Conservation (phyloP, 2,113 vertebrate species). For the Xiphorhynchus elegans region DNA sequence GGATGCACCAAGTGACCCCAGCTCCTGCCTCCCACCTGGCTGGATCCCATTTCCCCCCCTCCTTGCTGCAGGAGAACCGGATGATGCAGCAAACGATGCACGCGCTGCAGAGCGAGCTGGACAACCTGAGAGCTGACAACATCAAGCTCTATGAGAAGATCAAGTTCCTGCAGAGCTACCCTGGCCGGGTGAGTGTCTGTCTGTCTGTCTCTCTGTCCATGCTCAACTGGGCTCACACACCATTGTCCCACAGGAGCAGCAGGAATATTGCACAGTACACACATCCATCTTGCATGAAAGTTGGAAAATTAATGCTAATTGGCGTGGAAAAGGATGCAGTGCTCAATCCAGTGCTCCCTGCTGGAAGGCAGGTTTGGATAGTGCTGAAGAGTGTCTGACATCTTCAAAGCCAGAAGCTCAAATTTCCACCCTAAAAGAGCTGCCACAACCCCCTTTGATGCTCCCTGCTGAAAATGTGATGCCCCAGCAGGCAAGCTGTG, state of each 20-base stretch:
- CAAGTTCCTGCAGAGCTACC: constrained; percentile 97
- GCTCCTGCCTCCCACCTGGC: rapidly evolving
- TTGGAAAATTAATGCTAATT: rapidly evolving
- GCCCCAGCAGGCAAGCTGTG: not conserved
- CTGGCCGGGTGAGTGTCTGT: constrained; percentile 80
- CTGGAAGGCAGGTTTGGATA: not conserved
- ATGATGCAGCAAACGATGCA: constrained; percentile 92
- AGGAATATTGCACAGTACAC: not conserved
- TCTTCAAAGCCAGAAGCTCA: not conserved
- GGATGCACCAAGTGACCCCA: not conserved
- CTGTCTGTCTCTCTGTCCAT: not conserved
- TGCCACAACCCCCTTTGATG: not conserved
- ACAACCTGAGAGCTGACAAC: constrained; percentile 95
- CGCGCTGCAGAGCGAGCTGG: constrained; percentile 92
- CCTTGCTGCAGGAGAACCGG: constrained; percentile 81
- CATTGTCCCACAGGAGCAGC: not conserved
- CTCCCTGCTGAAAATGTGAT: not conserved
- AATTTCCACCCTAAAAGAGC: not conserved
- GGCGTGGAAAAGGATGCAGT: not conserved
- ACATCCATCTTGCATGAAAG: rapidly evolving
- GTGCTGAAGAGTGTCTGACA: not conserved
- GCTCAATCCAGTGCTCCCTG: not conserved
- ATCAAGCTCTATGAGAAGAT: constrained; percentile 99
- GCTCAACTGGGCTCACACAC: rapidly evolving
- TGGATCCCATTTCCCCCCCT: not conserved